Evolutionary conservation across 2,113 vertebrate species (phyloP).

Genomic region (Mobula birostris): DNA sequence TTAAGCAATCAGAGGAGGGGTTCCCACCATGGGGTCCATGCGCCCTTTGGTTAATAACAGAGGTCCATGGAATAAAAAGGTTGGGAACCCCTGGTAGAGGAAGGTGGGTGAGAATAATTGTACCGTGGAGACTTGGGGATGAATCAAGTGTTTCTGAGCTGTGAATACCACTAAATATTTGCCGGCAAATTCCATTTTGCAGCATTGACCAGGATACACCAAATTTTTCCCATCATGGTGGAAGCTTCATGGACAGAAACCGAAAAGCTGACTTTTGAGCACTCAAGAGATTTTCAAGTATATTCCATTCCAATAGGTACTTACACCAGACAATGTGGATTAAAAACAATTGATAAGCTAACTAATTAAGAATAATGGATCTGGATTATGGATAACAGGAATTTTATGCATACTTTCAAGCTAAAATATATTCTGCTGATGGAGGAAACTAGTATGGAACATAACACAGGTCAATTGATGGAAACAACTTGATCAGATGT

Average conservation of each 20-base stretch:
- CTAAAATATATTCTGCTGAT: neutral
- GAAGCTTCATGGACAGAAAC: neutral
- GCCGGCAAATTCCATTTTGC: neutral
- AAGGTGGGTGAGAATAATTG: neutral
- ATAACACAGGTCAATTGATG: neutral
- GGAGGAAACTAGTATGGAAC: neutral
- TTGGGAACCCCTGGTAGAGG: neutral
- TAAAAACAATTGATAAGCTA: neutral
- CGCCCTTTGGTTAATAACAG: no score
- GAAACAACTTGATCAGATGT: neutral
- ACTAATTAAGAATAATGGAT: no score
- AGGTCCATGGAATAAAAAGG: no score
- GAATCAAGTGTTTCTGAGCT: neutral
- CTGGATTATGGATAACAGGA: neutral
- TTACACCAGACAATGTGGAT: no score
- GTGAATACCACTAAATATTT: neutral
- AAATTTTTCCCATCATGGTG: neutral
- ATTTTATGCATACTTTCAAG: neutral
- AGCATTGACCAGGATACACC: neutral
- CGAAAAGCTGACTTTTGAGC: neutral
- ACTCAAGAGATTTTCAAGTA: neutral
- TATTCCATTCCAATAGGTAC: neutral
- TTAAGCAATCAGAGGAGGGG: neutral
- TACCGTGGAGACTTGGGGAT: neutral
- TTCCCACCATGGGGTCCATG: no score